Evolutionary conservation across 2,888 invertebrate genomes (phyloP), one percentile per base, ranked within the genome.

Genomic region (Sacculina carcini): DNA sequence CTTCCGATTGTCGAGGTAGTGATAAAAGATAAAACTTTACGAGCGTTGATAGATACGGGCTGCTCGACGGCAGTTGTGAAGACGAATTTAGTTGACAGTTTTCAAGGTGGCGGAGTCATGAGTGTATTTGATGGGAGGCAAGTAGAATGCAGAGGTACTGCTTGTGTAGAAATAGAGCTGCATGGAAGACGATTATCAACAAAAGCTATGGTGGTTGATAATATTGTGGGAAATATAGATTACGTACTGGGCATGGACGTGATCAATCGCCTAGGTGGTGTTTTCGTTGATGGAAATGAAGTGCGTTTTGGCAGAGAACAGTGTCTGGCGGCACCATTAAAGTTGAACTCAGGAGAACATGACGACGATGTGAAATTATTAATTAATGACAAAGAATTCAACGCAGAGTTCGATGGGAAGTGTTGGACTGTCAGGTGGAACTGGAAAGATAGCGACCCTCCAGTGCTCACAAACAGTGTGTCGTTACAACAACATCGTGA

Each of bases 221-320:
- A 21, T 4, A 14, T 48, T 7, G n/a, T 38, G 24, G n/a, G 40
- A 6, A 39, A 26, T 14, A 32, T 52, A 1, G 48, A 47, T 2
- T 4, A 47, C 12, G 38, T 51, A 19, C 12, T 47, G 4, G 32
- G 44, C 9, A 51, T 47, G 32, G 36, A 52, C 3, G 48, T 36
- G 14, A 48, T 48, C 12, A 21, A 48, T n/a, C 29, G 21, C 10
- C 29, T 52, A 19, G 47, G 52, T 9, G 48, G 52, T 21, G 52
- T 52, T 3, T 6, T 14, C 3, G 28, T 48, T 7, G 16, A 26
- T 1, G 2, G 16, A 14, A 26, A 31, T 12, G 28, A 10, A 1
- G 48, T 48, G 23, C 21, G 24, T 3, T 47, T 36, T 32, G 51
- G 47, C 28, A n/a, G 4, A 21, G 12, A 14, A 3, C 29, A 26